Evolutionary conservation across 2,113 vertebrate genomes (phyloP).

Genomic region (Oryzias javanicus): DNA sequence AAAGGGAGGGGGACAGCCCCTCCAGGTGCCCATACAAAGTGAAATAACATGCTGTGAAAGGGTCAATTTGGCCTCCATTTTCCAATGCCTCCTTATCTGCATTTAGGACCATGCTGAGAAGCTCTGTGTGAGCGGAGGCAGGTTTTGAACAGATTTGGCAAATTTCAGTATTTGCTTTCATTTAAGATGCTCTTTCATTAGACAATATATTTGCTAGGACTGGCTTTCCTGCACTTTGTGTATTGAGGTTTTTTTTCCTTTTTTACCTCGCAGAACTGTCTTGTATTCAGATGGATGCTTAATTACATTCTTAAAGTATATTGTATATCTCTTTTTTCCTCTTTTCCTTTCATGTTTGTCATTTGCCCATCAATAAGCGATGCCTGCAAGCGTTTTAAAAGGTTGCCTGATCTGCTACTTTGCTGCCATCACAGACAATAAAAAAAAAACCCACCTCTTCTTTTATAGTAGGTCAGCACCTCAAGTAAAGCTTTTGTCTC

Average conservation of each 20-base stretch:
- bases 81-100: slow-evolving; percentile 90
- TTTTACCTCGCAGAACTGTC: not conserved
- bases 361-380: no score
- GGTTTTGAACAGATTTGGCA: slow-evolving; percentile 75
- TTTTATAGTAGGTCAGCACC: slow-evolving; percentile 22
- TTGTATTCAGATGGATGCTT: not conserved
- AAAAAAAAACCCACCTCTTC: slow-evolving; percentile 7
- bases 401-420: slow-evolving; percentile 15
- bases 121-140: slow-evolving; percentile 70
- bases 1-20: slow-evolving; percentile 89
- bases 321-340: no score
- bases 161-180: slow-evolving; percentile 80
- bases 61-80: slow-evolving; percentile 98
- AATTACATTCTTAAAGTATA: not conserved
- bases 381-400: slow-evolving; percentile 4
- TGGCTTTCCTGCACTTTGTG: slow-evolving; percentile 15
- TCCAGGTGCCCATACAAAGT: slow-evolving; percentile 94
- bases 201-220: slow-evolving; percentile 77
- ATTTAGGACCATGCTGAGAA: slow-evolving; percentile 85
- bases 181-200: slow-evolving; percentile 76
- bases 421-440: slow-evolving; percentile 20
- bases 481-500: slow-evolving; percentile 47
- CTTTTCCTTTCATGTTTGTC: no score
- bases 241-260: slow-evolving; percentile 17
- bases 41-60: slow-evolving; percentile 91